Base-by-base conservation (phyloP, 2,888 invertebrate genomes). In the Chelonus formosanus region DNA sequence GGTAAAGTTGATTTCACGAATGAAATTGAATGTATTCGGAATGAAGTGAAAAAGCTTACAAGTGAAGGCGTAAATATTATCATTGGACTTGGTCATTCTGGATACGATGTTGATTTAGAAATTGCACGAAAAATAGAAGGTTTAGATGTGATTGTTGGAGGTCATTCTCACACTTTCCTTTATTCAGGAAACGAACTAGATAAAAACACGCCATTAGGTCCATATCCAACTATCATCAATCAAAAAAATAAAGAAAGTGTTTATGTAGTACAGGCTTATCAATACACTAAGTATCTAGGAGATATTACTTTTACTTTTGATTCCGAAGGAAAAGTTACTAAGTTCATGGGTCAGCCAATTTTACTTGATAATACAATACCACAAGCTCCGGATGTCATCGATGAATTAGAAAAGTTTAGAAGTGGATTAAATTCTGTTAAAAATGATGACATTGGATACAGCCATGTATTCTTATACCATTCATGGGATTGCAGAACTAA, bases 261-360 rank as follows among this genome's bases (percentile, higher is more conserved):
- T 2, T 93, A 94, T 1, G 93, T 94, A 0, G 94, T 96, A 0
- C 95, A 96, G 85, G 96, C 94, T 2, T 96, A 91, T 76, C 94
- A 95, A 0, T 95, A 91, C 77, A 96, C 96, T 1, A 96, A 97
- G 85, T 97, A 97, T 81, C 85, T 97, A 67, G 97, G 97, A 0
- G 88, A 90, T 75, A 84, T 97, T 32, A 88, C 90, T 66, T 71
- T 89, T 72, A 82, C 86, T 53, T 96, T 97, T 78, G 88, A 96
- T 83, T 83, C 85, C 0, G 77, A 88, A 3, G 96, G 95, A 5
- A 90, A 93, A 78, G 84, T 96, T 3, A 82, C 86, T 0, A 80
- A 83, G 0, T 91, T 89, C 76, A 80, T 86, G 70, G 96, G 96
- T 1, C 90, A 91, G 73, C 96, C 96, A 0, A 88, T 94, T 65